Evolutionary conservation across 2,888 invertebrate genomes (phyloP), one percentile per base, ranked within the genome.

Genomic region (Trissonchulus latispiculum): DNA sequence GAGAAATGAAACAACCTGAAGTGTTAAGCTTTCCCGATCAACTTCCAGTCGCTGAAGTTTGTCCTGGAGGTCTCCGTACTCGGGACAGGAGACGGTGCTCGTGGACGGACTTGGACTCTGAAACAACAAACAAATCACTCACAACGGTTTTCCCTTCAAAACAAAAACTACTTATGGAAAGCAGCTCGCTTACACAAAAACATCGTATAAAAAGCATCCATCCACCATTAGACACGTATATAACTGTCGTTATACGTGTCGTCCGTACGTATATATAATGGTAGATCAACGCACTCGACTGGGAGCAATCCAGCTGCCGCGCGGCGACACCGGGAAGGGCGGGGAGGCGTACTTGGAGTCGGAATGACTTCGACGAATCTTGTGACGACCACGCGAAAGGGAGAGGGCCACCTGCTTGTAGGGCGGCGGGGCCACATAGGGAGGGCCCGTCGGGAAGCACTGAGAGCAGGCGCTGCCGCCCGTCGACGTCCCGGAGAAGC

Each of bases 11-110:
- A 77, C 78, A 36, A 85, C 85, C 86, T 95, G 95, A 79, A 93
- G 86, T 78, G 91, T 90, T 75, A 95, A 86, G 75, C 91, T 90
- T 81, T 93, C 92, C 81, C 92, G 91, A 83, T 95, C 95, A 72
- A 89, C 89, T 83, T 95, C 93, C 81, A 95, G 85, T 75, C 93
- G 89, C 70, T 90, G 88, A 75, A 93, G 86, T 71, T 92, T 89
- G 79, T 93, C 93, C 83, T 92, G 91, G 72, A 88, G 86, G 78
- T 91, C 91, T 36, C 82, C 82, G 77, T 80, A 83, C 75, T 83
- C 83, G 23, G 81, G 81, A 76, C 81, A 82, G 36, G 81, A 81
- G 35, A 81, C 81, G 62, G 81, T 81, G 59, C 80, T 79, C 80
- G 80, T 81, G 72, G 80, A 80, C 75, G 81, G 81, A 70, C 81